Base-by-base conservation (phyloP, 2,888 invertebrate species). In the Diplolepis rosae region DNA sequence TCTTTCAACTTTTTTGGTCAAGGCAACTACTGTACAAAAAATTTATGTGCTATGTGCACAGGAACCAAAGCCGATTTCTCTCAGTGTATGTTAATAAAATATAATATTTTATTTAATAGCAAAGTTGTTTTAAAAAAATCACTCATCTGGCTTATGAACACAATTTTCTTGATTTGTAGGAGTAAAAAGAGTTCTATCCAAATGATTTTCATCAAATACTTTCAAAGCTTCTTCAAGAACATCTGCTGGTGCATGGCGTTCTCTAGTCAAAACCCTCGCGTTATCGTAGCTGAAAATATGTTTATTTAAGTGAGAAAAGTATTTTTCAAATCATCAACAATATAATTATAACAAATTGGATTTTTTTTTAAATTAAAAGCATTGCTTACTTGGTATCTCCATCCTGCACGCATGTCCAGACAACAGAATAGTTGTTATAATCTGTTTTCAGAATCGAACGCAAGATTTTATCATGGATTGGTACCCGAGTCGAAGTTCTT, bases 401-500 rank as follows among this genome's bases (percentile, higher is more conserved):
- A 68, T 92, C 84, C 75, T 92, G 90, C 1, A 82, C 84, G 79
- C 94, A 94, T 24, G 92, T 91, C 90, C 93, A 94, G 2, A 93
- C 91, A 0, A 93, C 90, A 0, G 93, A 88, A 76, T 91, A 93
- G 32, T 88, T 89, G 0, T 87, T 87, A 82, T 94, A 94, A 83
- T 94, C 93, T 0, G 93, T 93, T 32, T 90, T 91, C 13, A 94
- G 81, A 0, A 94, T 89, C 92, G 92, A 93, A 80, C 93, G 93
- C 0, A 92, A 90, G 1, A 90, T 90, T 32, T 91, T 90, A 39
- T 90, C 88, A 24, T 89, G 84, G 35, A 91, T 90, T 88, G 93
- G 93, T n/a, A n/a, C n/a, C n/a, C n/a, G n/a, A n/a, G n/a, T n/a
- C n/a, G n/a, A n/a, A n/a, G n/a, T n/a, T n/a, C n/a, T n/a, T n/a